Evolutionary conservation across 1,140 invertebrate species (phyloP).

Genomic region (Ericerus pela): DNA sequence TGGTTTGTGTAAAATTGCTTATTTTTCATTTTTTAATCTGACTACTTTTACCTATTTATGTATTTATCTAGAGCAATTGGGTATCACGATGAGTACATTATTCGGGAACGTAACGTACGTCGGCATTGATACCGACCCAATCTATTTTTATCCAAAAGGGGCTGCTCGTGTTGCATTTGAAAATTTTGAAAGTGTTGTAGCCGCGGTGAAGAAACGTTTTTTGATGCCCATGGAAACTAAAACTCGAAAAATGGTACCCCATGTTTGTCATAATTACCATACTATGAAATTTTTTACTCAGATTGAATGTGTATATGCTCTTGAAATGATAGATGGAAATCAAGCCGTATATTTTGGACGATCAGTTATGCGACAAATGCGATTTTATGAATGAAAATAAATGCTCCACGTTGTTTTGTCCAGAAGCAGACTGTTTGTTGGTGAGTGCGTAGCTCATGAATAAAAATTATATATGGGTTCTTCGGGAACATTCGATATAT

Average conservation of each 20-base stretch:
- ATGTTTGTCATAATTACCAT: neutral
- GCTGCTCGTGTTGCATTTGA: neutral
- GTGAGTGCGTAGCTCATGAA: neutral
- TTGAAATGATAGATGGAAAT: neutral
- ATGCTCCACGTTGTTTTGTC: neutral
- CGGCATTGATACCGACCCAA: neutral
- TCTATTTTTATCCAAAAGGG: neutral
- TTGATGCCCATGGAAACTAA: conserved; percentile 4
- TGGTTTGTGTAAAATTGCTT: neutral
- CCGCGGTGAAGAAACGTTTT: neutral
- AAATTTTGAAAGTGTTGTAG: neutral
- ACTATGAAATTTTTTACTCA: neutral
- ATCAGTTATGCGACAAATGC: conserved; percentile 1
- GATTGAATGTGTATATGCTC: neutral
- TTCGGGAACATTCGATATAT: too few species aligned
- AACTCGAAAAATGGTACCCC: conserved; percentile 4
- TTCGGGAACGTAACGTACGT: conserved; percentile 1
- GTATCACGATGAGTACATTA: neutral
- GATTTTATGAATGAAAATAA: neutral
- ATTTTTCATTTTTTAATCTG: neutral
- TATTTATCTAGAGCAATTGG: neutral
- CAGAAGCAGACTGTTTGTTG: neutral
- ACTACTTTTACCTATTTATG: neutral
- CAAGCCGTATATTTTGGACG: neutral
- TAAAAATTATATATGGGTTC: too few species aligned